phyloP scores from a whole-genome alignment of 1,140 invertebrate species.

The Bombus ignitus region DNA sequence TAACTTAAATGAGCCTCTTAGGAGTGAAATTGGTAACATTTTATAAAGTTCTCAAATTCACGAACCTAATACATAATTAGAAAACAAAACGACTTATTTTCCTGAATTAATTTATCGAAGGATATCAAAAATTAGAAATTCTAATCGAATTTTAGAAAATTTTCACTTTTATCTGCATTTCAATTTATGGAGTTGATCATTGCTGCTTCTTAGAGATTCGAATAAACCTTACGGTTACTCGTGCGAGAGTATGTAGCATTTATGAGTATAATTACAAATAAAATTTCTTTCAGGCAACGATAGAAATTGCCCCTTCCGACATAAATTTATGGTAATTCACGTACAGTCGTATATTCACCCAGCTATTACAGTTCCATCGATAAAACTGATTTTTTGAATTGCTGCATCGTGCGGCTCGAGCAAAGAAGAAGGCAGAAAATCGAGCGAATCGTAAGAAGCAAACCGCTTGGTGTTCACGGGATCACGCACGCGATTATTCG shows the following conservation, averaged over 20 bases:
- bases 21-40: no score
- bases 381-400: conserved; percentile 17
- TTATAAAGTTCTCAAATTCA: no score
- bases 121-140: no score
- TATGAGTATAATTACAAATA: not conserved
- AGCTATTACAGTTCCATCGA: not conserved
- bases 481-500: conserved; percentile 66
- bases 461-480: conserved; percentile 44
- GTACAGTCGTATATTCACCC: not conserved
- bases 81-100: no score
- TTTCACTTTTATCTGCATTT: no score
- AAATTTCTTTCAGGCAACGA: not conserved
- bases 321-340: not conserved
- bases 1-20: no score
- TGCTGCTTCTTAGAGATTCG: no score
- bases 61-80: no score
- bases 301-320: not conserved
- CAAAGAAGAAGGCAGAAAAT: conserved; percentile 8
- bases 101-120: no score
- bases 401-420: conserved; percentile 1
- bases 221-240: no score
- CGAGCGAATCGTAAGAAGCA: not conserved
- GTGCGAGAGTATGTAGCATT: not conserved
- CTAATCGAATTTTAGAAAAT: no score
- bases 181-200: no score